A percentile compares a stretch with the other conserved stretches of the same genome.
These are phyloP conservation scores for Microtus montanus DNA, from an alignment of 2,113 vertebrate species.

Conservation along the genomic window DNA sequence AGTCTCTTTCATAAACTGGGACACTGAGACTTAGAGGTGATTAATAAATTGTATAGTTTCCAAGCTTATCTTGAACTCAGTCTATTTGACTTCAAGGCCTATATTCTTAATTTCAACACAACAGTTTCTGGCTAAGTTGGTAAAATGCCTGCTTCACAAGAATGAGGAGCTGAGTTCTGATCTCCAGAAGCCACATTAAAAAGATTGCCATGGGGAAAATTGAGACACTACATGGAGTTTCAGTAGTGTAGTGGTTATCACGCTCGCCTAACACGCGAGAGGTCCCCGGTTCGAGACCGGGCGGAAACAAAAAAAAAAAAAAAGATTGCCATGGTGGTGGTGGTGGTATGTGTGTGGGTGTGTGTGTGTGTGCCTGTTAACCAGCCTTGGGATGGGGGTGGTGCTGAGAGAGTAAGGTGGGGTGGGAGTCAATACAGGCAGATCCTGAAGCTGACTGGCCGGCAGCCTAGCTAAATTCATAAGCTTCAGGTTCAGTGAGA, in stretches of 20 bases:
- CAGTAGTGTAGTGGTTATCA: too few relatives aligned
- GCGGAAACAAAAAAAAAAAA: too few relatives aligned
- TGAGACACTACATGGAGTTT: too few relatives aligned
- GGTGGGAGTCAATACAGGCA: not conserved
- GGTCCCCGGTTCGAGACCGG: too few relatives aligned
- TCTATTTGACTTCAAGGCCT: not conserved
- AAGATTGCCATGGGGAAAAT: not conserved
- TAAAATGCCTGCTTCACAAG: not conserved
- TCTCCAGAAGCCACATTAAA: not conserved
- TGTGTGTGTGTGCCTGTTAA: not conserved
- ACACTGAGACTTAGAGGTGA: not conserved
- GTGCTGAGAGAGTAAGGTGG: not conserved
- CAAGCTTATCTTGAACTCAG: not conserved
- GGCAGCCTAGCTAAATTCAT: not conserved
- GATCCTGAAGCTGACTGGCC: not conserved
- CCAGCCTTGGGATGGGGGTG: not conserved
- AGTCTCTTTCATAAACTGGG: not conserved
- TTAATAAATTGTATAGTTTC: not conserved
- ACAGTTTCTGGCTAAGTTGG: not conserved
- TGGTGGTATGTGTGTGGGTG: too few relatives aligned
- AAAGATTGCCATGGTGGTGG: not conserved
- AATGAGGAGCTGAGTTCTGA: not conserved
- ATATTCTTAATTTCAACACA: not conserved
- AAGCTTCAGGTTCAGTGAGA: not conserved
- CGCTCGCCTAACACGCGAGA: too few relatives aligned